A percentile compares a stretch with the other conserved stretches of the same genome.
Evolutionary conservation across 2,113 vertebrate genomes (phyloP).

Genomic region (Maccullochella peelii): DNA sequence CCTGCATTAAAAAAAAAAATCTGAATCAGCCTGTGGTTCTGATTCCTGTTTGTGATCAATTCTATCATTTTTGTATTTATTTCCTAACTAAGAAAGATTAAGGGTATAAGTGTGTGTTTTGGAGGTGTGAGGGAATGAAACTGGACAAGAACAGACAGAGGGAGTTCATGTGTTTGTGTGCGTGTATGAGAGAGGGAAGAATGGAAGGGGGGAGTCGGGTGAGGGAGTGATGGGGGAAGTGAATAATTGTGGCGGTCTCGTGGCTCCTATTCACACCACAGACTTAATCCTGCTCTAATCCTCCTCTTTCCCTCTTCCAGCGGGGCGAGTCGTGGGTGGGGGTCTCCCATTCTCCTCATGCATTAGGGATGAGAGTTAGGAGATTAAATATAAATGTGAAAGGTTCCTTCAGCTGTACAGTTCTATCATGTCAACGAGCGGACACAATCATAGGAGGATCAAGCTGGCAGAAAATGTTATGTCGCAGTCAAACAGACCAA

Average conservation of each 20-base stretch:
- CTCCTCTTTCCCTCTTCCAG: constrained; percentile 57
- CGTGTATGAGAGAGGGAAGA: neutral
- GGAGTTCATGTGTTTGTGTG: neutral
- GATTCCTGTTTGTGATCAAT: neutral
- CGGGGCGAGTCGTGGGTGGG: constrained; percentile 12
- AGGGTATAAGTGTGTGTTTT: neutral
- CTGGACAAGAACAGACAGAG: neutral
- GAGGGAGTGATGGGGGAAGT: constrained; percentile 27
- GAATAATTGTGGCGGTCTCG: constrained; percentile 60
- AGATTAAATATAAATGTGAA: constrained; percentile 80
- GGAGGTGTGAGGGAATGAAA: neutral
- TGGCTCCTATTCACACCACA: constrained; percentile 63
- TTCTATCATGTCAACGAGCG: constrained; percentile 68
- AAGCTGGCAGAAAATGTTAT: constrained; percentile 5
- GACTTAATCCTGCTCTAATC: constrained; percentile 72
- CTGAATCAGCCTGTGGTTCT: neutral
- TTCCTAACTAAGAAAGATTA: neutral
- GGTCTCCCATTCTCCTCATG: constrained; percentile 73
- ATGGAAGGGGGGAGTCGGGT: neutral
- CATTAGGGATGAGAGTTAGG: constrained; percentile 75
- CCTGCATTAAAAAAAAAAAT: neutral
- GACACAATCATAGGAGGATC: constrained; percentile 29
- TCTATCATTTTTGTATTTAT: neutral
- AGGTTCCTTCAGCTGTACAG: constrained; percentile 68
- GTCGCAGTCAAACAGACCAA: neutral